phyloP scores from a whole-genome alignment of 2,888 invertebrate genomes.

The Agrypnus murinus region DNA sequence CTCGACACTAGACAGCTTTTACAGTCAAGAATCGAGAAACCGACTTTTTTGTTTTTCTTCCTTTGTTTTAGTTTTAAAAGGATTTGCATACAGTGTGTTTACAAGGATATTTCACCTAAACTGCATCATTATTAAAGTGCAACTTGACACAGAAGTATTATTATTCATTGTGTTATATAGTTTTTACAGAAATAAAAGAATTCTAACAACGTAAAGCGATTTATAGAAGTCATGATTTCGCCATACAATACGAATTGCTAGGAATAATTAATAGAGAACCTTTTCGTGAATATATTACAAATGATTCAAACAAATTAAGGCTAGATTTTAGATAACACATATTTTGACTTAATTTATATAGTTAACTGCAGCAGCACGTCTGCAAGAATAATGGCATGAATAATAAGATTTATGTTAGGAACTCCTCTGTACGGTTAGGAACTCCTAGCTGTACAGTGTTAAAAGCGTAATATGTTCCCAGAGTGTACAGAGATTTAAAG shows the following conservation, averaged over 20 bases:
- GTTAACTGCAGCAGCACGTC: constrained; percentile 29
- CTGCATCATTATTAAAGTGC: constrained; percentile 11
- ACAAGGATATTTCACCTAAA: not conserved
- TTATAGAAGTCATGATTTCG: constrained; percentile 31
- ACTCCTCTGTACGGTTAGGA: too few relatives aligned
- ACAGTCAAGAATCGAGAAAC: constrained; percentile 24
- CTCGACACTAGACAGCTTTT: constrained; percentile 35
- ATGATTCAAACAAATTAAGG: constrained; percentile 33
- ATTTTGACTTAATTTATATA: constrained; percentile 32
- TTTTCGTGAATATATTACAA: constrained; percentile 38
- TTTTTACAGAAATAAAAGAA: too few relatives aligned
- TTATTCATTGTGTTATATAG: too few relatives aligned
- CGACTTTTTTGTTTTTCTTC: constrained; percentile 5
- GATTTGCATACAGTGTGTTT: constrained; percentile 24
- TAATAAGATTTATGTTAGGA: too few relatives aligned
- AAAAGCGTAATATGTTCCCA: too few relatives aligned
- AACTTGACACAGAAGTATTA: not conserved
- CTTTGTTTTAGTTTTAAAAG: not conserved
- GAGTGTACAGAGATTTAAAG: too few relatives aligned
- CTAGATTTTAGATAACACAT: constrained; percentile 34
- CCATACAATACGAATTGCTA: constrained; percentile 26
- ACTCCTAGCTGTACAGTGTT: too few relatives aligned
- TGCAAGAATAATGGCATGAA: too few relatives aligned
- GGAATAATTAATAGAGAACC: constrained; percentile 40
- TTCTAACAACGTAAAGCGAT: not conserved